phyloP scores from a whole-genome alignment of 2,113 vertebrate genomes.

The Myotis yumanensis region DNA sequence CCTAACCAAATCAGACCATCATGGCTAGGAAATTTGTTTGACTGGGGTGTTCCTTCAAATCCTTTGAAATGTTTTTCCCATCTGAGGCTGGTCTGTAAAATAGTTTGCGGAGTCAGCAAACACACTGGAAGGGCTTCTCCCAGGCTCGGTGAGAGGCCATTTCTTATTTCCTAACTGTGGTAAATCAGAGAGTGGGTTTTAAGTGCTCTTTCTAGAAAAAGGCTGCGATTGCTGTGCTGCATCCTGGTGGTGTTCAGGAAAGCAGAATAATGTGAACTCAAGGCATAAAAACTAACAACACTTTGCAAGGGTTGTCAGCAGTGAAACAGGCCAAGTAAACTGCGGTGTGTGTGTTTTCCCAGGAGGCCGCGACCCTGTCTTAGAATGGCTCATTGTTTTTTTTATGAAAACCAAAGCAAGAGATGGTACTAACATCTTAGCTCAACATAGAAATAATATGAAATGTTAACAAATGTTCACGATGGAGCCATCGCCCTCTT shows the following conservation, averaged over 20 bases:
- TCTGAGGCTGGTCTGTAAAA: neutral
- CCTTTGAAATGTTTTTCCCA: neutral
- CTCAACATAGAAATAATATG: neutral
- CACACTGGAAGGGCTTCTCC: accelerated
- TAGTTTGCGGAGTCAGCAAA: neutral
- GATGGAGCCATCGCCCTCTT: neutral
- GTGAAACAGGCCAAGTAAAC: neutral
- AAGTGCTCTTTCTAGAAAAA: neutral
- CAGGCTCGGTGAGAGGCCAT: neutral
- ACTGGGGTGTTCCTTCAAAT: neutral
- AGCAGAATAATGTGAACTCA: neutral
- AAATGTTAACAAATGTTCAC: neutral
- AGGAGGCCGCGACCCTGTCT: neutral
- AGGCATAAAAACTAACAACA: neutral
- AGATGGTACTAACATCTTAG: neutral
- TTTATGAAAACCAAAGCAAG: neutral
- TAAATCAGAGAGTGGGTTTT: neutral
- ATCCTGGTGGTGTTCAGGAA: neutral
- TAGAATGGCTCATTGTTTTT: neutral
- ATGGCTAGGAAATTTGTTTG: neutral
- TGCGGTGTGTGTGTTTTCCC: neutral
- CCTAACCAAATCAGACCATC: neutral
- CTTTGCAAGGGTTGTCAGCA: neutral
- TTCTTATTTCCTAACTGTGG: neutral
- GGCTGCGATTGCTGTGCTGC: neutral